Conservation (phyloP, 2,888 invertebrate species). For the Netelia inedita region DNA sequence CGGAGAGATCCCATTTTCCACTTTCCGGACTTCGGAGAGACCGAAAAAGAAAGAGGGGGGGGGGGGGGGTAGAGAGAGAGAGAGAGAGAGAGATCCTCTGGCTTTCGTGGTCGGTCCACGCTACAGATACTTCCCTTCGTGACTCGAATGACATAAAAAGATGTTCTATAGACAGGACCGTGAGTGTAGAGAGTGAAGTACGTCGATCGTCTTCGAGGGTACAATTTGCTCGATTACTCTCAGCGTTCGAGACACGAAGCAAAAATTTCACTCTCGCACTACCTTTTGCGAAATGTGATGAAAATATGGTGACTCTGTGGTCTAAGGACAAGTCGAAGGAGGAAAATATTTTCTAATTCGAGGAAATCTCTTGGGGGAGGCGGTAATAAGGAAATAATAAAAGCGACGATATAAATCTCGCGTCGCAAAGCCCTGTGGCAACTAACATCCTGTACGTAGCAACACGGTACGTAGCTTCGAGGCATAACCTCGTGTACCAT, state of each 20-base stretch:
- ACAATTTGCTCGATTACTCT: constrained; percentile 55
- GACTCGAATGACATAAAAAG: constrained; percentile 63
- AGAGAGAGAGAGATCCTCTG: constrained; percentile 2
- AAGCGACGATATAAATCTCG: background rate
- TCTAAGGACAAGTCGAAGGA: too few relatives aligned
- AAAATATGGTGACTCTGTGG: too few relatives aligned
- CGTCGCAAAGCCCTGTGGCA: background rate
- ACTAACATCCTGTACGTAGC: background rate
- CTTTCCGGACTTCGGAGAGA: constrained; percentile 39
- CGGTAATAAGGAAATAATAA: background rate
- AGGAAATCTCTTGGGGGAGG: background rate
- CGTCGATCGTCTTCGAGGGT: constrained; percentile 44
- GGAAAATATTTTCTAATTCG: constrained; percentile 2
- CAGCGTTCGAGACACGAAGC: constrained; percentile 31
- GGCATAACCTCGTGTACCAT: background rate
- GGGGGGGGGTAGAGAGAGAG: background rate
- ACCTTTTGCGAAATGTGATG: background rate
- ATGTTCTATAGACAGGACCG: constrained; percentile 18
- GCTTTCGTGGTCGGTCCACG: background rate
- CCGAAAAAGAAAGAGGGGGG: constrained; percentile 1
- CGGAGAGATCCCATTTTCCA: constrained; percentile 54
- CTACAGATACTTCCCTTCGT: constrained; percentile 50
- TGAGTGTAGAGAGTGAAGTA: constrained; percentile 12
- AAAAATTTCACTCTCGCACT: background rate
- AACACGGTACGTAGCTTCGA: background rate